These are phyloP conservation scores for Hipparchia semele DNA, from an alignment of 2,888 invertebrate species.

Conservation along the genomic window DNA sequence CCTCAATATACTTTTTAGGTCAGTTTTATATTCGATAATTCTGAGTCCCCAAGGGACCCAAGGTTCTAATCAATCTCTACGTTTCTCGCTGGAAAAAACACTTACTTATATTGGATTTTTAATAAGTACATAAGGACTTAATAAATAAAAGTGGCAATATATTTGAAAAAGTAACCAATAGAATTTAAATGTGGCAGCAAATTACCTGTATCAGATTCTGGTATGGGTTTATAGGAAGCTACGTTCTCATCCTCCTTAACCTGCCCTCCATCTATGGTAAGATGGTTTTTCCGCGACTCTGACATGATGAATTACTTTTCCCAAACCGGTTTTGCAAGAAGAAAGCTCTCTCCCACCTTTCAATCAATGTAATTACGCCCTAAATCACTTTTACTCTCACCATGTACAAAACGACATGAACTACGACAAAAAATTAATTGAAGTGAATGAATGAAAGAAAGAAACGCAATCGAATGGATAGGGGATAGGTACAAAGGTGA, in stretches of 20 bases:
- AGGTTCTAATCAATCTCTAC: neutral
- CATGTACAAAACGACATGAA: neutral
- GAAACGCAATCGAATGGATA: neutral
- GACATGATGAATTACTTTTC: constrained; percentile 59
- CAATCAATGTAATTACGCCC: constrained; percentile 20
- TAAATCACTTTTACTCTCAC: constrained; percentile 28
- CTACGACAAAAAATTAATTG: constrained; percentile 10
- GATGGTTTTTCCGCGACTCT: constrained; percentile 72
- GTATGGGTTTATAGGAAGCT: constrained; percentile 81
- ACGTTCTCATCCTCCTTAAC: constrained; percentile 78
- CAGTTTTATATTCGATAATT: neutral
- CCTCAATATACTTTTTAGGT: neutral
- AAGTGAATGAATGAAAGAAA: constrained; percentile 18
- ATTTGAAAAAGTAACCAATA: neutral
- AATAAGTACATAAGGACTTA: constrained; percentile 24
- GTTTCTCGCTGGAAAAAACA: neutral
- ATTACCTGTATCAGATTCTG: constrained; percentile 83
- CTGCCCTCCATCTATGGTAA: constrained; percentile 72
- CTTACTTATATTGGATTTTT: constrained; percentile 4
- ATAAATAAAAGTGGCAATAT: neutral
- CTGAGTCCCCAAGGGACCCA: neutral
- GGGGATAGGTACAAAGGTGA: neutral
- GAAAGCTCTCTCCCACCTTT: constrained; percentile 28
- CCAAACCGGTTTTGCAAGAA: constrained; percentile 32
- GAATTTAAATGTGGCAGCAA: constrained; percentile 22